Evolutionary conservation across 1,140 invertebrate genomes (phyloP), one percentile per base, ranked within the genome.

Genomic region (Calliphora vicina): DNA sequence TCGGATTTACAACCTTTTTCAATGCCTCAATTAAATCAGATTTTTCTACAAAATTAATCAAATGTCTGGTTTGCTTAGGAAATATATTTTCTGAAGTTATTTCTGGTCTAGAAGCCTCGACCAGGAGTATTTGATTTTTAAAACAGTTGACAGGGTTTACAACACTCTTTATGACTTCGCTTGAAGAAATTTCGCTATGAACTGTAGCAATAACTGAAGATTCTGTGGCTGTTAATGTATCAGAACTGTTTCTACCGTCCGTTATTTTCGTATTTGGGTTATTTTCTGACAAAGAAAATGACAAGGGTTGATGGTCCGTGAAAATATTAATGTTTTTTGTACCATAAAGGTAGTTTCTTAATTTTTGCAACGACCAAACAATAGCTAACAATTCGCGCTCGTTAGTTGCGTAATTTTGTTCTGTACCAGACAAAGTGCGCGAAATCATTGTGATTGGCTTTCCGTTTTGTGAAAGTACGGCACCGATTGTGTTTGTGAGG

Each of bases 381-480:
- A 84, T 84, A 1, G 83, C 81, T 8, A 84, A 35, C 6, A 84
- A 27, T 71, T 83, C 84, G 8, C 76, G 35, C 43, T 84, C 84
- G 67, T 84, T 84, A 8, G 83, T 83, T 15, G 84, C 80, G 23
- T 27, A 83, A n/a, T 82, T 80, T 71, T 72, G 25, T 50, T 83
- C 83, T 1, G 17, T 82, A n/a, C 57, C 67, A 15, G 61, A 57
- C 20, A 85, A 26, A 8, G 84, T 83, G 17, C 84, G 27, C 2
- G 82, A 84, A 29, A 84, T 83, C n/a, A 80, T 80, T 0, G 73
- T 82, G 4, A 82, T 84, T 43, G 82, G 81, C 10, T 29, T 80
- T 3, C 67, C 61, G 84, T 87, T 84, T 90, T 83, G 90, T 4
- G 86, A 87, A 67, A 91, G 78, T 2, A 91, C 86, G 1, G 89